Evolutionary conservation across 1,140 invertebrate genomes (phyloP).

Genomic region (Carposina sasakii): DNA sequence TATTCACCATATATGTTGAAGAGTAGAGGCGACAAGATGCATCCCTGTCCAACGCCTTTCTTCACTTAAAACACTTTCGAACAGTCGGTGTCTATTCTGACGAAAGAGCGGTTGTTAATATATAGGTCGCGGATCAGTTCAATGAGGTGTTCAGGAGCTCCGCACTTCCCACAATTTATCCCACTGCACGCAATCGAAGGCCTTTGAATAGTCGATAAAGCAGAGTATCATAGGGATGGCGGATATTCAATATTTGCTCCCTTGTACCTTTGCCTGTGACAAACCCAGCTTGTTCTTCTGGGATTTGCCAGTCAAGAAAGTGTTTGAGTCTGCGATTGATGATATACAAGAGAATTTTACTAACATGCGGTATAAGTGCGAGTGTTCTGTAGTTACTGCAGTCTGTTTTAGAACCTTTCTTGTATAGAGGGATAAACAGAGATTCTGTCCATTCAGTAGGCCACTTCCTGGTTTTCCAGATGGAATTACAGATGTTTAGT

Average conservation of each 20-base stretch:
- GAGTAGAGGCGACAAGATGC: conserved; percentile 11
- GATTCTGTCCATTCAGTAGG: conserved; percentile 6
- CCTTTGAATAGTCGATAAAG: conserved; percentile 12
- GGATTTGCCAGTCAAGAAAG: conserved; percentile 15
- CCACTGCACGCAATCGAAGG: too few relatives aligned
- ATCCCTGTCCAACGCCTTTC: conserved; percentile 22
- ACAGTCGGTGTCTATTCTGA: too few relatives aligned
- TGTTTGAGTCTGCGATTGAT: conserved; percentile 11
- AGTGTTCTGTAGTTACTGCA: conserved; percentile 15
- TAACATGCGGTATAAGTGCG: conserved; percentile 22
- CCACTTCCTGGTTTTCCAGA: too few relatives aligned
- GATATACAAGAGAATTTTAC: conserved; percentile 22
- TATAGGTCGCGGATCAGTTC: not conserved
- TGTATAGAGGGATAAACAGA: conserved; percentile 16
- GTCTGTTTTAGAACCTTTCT: conserved; percentile 19
- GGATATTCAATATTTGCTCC: conserved; percentile 21
- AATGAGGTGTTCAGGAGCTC: not conserved
- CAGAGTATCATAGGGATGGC: conserved; percentile 20
- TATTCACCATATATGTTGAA: conserved; percentile 25
- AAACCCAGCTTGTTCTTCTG: conserved; percentile 13
- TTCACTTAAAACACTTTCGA: too few relatives aligned
- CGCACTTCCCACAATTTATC: too few relatives aligned
- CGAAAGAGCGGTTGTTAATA: not conserved
- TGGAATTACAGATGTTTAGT: too few relatives aligned
- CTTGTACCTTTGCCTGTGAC: conserved; percentile 16